Conservation (phyloP, 2,888 invertebrate species). For the Suillia variegata region DNA sequence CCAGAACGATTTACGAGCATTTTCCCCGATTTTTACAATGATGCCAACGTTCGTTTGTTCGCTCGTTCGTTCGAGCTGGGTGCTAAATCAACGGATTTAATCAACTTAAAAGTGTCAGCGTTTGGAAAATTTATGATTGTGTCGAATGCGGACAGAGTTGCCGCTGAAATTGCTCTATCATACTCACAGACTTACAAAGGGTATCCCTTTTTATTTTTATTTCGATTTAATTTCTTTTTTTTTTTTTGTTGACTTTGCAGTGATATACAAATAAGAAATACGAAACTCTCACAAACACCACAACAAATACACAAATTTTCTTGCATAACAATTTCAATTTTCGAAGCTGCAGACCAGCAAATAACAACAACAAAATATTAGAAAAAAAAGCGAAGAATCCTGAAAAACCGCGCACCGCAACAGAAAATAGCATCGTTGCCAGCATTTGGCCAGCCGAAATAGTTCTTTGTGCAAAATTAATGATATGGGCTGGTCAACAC, state of each 20-base stretch:
- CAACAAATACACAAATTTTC: slow-evolving; percentile 3
- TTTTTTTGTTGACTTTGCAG: too few species aligned
- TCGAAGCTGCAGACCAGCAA: neutral
- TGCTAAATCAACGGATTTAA: slow-evolving; percentile 1
- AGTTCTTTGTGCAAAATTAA: slow-evolving; percentile 16
- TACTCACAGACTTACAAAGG: neutral
- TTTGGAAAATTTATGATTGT: neutral
- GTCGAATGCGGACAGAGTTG: neutral
- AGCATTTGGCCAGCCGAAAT: neutral
- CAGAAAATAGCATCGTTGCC: neutral
- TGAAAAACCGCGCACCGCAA: neutral
- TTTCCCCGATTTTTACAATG: neutral
- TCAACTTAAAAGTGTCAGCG: slow-evolving; percentile 1
- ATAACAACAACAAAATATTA: neutral
- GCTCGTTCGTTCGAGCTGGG: neutral
- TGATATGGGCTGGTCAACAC: slow-evolving; percentile 20
- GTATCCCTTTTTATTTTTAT: too few species aligned
- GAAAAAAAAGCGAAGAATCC: neutral
- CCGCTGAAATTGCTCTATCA: neutral
- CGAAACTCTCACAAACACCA: neutral
- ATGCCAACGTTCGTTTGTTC: too few species aligned
- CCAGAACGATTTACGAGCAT: neutral
- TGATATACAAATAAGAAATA: too few species aligned
- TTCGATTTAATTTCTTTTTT: too few species aligned
- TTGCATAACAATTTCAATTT: slow-evolving; percentile 2